Evolutionary conservation across 2,888 invertebrate genomes (phyloP).

Genomic region (Aphidius colemani): DNA sequence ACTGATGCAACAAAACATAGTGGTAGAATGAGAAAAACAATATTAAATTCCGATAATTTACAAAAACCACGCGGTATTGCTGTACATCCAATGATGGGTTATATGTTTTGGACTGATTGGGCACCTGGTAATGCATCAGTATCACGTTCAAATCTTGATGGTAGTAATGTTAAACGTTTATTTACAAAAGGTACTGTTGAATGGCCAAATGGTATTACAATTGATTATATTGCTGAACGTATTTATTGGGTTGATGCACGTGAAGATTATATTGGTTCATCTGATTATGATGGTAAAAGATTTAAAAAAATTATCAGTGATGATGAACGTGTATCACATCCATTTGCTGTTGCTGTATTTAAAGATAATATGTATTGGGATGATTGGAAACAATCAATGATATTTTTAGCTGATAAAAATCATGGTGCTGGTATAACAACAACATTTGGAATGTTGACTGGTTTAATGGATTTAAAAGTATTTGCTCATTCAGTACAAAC

Average conservation of each 20-base stretch:
- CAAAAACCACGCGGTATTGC: conserved; percentile 81
- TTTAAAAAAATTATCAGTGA: conserved; percentile 71
- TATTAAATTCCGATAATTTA: conserved; percentile 70
- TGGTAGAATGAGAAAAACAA: conserved; percentile 77
- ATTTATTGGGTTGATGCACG: conserved; percentile 89
- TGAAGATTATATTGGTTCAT: conserved; percentile 79
- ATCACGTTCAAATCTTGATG: conserved; percentile 80
- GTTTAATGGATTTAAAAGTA: conserved; percentile 84
- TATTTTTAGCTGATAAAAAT: conserved; percentile 81
- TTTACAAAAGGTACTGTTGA: conserved; percentile 70
- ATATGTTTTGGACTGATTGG: conserved; percentile 90
- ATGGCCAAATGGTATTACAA: conserved; percentile 87
- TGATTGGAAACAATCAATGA: conserved; percentile 81
- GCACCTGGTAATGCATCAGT: conserved; percentile 77
- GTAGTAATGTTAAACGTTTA: conserved; percentile 69
- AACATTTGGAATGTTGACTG: conserved; percentile 68
- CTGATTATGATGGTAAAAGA: conserved; percentile 72
- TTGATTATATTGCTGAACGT: conserved; percentile 79
- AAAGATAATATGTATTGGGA: conserved; percentile 90
- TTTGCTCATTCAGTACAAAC: conserved; percentile 77
- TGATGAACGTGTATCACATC: conserved; percentile 75
- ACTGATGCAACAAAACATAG: conserved; percentile 63
- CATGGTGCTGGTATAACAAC: conserved; percentile 68
- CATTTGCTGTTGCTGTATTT: conserved; percentile 83
- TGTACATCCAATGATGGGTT: conserved; percentile 81